Conservation (phyloP, 2,113 vertebrate species). For the Pseudopipra pipra region DNA sequence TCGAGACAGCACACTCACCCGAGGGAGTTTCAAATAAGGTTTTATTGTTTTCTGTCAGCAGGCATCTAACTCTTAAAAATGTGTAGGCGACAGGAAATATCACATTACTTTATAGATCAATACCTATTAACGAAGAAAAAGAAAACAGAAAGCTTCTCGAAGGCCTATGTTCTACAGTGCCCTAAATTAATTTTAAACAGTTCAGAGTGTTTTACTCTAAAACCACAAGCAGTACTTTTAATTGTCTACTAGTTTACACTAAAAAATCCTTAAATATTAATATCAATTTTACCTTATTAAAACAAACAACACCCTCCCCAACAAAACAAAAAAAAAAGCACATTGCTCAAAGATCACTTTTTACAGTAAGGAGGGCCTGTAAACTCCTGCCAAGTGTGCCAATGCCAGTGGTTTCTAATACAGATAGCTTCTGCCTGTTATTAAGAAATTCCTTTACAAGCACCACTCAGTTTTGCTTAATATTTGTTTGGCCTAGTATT, state of each 20-base stretch:
- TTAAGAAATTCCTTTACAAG: neutral
- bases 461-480: neutral
- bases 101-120: neutral
- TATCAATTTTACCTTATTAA: neutral
- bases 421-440: neutral
- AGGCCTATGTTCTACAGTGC: neutral
- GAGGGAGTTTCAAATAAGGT: neutral
- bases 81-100: neutral
- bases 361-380: neutral
- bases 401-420: neutral
- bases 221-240: neutral
- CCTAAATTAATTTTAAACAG: neutral
- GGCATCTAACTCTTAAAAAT: neutral
- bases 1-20: neutral
- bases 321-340: neutral
- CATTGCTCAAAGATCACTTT: neutral
- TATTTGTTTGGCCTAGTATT: neutral
- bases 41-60: neutral
- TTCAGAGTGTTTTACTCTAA: neutral
- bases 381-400: neutral
- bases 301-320: neutral
- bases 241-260: neutral
- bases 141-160: neutral
- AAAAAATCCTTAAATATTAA: neutral
- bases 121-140: rapidly evolving